Conservation (phyloP, 2,113 vertebrate species). For the Podarcis raffonei region DNA sequence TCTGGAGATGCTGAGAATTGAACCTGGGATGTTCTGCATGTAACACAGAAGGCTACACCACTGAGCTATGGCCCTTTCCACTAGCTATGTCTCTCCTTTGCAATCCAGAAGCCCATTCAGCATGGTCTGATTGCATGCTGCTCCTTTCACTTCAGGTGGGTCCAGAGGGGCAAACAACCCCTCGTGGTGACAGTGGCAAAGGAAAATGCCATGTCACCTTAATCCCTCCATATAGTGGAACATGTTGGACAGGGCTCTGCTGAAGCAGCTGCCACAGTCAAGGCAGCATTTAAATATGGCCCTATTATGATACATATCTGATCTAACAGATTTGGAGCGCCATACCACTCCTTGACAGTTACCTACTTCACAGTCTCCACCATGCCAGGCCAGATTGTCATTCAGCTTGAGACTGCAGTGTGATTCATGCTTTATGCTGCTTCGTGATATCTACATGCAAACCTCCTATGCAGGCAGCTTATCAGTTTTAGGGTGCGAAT, state of each 20-base stretch:
- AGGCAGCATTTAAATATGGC: not conserved
- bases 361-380: not conserved
- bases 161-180: not conserved
- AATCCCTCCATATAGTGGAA: not conserved
- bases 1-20: no score
- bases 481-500: not conserved
- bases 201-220: not conserved
- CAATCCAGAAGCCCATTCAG: not conserved
- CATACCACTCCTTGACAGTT: not conserved
- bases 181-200: not conserved
- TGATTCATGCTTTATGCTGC: conserved; percentile 9
- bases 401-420: not conserved
- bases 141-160: not conserved
- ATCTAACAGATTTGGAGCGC: conserved; percentile 2
- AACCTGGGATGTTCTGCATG: no score
- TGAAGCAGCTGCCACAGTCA: not conserved
- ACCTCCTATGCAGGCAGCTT: not conserved
- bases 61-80: no score
- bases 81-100: no score
- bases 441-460: not conserved
- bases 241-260: not conserved
- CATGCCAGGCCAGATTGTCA: not conserved
- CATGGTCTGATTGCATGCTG: not conserved
- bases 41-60: no score
- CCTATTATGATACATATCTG: not conserved